These are phyloP conservation scores for Physocephala rufipes DNA, from an alignment of 2,888 invertebrate species.

Conservation along the genomic window DNA sequence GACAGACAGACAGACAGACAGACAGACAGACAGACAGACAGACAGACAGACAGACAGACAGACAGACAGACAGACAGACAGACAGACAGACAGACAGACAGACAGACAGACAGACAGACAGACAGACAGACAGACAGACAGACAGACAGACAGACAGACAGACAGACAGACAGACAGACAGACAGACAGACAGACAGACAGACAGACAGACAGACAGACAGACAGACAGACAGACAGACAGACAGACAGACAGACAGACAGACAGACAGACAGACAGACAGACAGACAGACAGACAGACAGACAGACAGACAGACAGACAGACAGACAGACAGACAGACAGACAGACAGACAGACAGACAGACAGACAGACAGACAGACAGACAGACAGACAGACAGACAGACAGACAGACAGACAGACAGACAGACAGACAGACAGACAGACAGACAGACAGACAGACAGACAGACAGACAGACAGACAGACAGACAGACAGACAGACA, in stretches of 20 bases:
- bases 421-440: neutral
- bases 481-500: neutral
- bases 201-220: slow-evolving; percentile 1
- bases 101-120: slow-evolving; percentile 1
- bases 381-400: slow-evolving; percentile 1
- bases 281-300: slow-evolving; percentile 1
- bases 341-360: slow-evolving; percentile 1
- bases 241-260: slow-evolving; percentile 1
- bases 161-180: slow-evolving; percentile 1
- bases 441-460: too few relatives aligned
- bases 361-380: slow-evolving; percentile 1
- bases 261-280: slow-evolving; percentile 1
- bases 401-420: slow-evolving; percentile 1
- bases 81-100: neutral
- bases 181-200: slow-evolving; percentile 1
- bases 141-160: slow-evolving; percentile 1
- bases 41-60: neutral
- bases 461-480: neutral
- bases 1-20: neutral
- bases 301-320: slow-evolving; percentile 1
- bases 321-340: slow-evolving; percentile 1
- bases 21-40: neutral
- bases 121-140: slow-evolving; percentile 1
- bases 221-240: slow-evolving; percentile 1
- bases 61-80: neutral